Evolutionary conservation across 2,888 invertebrate genomes (phyloP).

Genomic region (Lasius platythorax): DNA sequence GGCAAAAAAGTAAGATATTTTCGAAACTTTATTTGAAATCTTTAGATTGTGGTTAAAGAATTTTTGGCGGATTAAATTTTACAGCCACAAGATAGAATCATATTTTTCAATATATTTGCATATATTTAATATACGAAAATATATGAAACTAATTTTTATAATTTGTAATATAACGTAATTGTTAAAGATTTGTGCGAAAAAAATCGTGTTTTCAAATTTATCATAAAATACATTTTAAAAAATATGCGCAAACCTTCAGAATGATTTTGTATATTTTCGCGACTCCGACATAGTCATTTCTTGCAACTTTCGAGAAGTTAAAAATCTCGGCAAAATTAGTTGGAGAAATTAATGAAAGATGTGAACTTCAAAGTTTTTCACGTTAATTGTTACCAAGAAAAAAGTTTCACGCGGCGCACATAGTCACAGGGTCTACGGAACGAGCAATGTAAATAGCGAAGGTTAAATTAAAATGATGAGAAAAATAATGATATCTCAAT

Average conservation of each 20-base stretch:
- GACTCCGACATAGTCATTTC: too few species aligned
- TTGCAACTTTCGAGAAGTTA: too few species aligned
- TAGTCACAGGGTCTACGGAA: neutral
- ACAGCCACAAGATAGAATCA: neutral
- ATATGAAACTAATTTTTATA: neutral
- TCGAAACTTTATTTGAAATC: neutral
- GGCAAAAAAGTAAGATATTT: neutral
- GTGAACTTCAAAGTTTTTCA: neutral
- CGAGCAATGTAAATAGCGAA: neutral
- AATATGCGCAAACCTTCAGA: neutral
- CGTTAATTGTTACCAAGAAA: neutral
- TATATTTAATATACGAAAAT: neutral
- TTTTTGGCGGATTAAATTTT: neutral
- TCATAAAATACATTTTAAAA: neutral
- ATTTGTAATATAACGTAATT: neutral
- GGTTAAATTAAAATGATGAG: too few species aligned
- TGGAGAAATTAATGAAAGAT: too few species aligned
- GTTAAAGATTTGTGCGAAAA: neutral
- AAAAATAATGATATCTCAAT: neutral
- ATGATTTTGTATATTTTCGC: neutral
- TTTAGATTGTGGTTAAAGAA: neutral
- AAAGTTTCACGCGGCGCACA: neutral
- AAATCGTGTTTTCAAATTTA: neutral
- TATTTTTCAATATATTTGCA: neutral
- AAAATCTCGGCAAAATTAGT: too few species aligned